Evolutionary conservation across 2,888 invertebrate genomes (phyloP), one percentile per base, ranked within the genome.

Genomic region (Zelleria hepariella): DNA sequence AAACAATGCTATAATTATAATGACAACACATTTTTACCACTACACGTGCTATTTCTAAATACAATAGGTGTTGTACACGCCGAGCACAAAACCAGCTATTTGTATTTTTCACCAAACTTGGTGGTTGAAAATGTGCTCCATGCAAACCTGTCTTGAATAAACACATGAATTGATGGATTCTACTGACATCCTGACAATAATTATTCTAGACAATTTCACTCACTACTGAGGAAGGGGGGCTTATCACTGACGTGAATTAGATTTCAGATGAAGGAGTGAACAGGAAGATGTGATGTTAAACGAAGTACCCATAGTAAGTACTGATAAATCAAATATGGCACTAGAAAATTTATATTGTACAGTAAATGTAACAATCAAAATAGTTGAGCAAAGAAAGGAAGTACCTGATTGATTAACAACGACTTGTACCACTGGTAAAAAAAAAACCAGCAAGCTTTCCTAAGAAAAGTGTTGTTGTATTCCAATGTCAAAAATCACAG

Each of bases 271-370:
- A 42, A 32, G 32, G 10, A 42, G 32, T 15, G 4, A 42, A 42
- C 2, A n/a, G n/a, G n/a, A n/a, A n/a, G n/a, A n/a, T n/a, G n/a
- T n/a, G n/a, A n/a, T n/a, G n/a, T n/a, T n/a, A n/a, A n/a, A n/a
- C n/a, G n/a, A n/a, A n/a, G n/a, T n/a, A n/a, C n/a, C n/a, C n/a
- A n/a, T n/a, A n/a, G n/a, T 15, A 42, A 42, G 49, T 20, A 0
- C 5, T 20, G 7, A 21, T 49, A n/a, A 2, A 49, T 79, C 80
- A 75, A 74, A 72, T 79, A 83, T 83, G 82, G 83, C 82, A 82
- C 83, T 72, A 79, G 72, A 75, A 73, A 64, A 25, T 24, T 5
- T 25, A 53, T 10, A 53, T 25, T 53, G n/a, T 6, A 42, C 7
- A 6, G 32, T 10, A 20, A 48, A 18, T 48, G 6, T 8, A 20